Percentiles rank a stretch among this genome's conserved stretches.
Evolutionary conservation across 1,140 invertebrate genomes (phyloP).

Genomic region (Monochamus saltuarius): DNA sequence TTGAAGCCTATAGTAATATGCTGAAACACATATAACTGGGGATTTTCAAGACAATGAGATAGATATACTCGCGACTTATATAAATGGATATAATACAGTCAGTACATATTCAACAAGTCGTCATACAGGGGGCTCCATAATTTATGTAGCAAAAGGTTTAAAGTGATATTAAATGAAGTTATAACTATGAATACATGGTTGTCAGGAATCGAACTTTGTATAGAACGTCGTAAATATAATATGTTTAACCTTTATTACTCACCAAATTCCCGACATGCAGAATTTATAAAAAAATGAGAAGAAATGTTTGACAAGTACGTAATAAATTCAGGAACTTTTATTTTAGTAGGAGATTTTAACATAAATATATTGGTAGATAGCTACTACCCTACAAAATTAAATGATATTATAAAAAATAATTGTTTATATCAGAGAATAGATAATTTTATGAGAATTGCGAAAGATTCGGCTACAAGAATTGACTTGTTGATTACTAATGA

Average conservation of each 20-base stretch:
- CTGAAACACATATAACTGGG: not conserved
- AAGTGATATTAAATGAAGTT: not conserved
- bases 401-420: not conserved
- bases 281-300: too few species aligned
- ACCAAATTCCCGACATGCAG: too few species aligned
- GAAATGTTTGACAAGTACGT: too few species aligned
- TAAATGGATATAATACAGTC: not conserved
- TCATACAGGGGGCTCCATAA: not conserved
- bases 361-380: too few species aligned
- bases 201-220: not conserved
- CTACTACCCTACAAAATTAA: not conserved
- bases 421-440: not conserved
- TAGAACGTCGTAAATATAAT: too few species aligned
- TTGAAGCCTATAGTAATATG: not conserved
- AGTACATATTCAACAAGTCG: not conserved
- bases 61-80: not conserved
- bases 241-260: too few species aligned
- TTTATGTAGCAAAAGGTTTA: not conserved
- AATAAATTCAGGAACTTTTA: not conserved
- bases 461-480: not conserved
- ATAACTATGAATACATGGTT: not conserved
- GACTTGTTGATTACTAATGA: too few species aligned
- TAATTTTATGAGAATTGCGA: not conserved
- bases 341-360: not conserved
- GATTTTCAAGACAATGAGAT: not conserved